Conservation (phyloP, 2,888 invertebrate genomes). For the Agonopterix arenella region DNA sequence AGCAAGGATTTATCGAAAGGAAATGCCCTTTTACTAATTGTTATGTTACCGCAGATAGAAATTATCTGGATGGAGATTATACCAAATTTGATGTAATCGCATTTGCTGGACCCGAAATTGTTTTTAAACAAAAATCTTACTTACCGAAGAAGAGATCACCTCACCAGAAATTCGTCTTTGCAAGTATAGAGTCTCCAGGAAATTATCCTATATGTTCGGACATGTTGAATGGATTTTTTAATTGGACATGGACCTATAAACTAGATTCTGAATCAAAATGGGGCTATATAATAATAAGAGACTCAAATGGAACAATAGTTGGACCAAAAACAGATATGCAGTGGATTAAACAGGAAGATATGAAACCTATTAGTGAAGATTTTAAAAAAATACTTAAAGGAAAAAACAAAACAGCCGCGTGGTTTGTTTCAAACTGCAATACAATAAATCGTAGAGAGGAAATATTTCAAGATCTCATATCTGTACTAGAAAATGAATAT, state of each 20-base stretch:
- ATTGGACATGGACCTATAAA: slow-evolving; percentile 62
- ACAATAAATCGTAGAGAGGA: slow-evolving; percentile 23
- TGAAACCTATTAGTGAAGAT: slow-evolving; percentile 30
- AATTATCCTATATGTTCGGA: slow-evolving; percentile 41
- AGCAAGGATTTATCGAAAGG: slow-evolving; percentile 21
- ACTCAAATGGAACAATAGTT: slow-evolving; percentile 29
- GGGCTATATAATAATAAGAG: slow-evolving; percentile 48
- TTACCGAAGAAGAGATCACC: slow-evolving; percentile 34
- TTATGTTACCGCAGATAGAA: slow-evolving; percentile 26
- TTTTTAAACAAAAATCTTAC: slow-evolving; percentile 2
- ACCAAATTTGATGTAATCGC: slow-evolving; percentile 31
- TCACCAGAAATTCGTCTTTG: slow-evolving; percentile 50
- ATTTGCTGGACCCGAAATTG: slow-evolving; percentile 24
- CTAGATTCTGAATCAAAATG: slow-evolving; percentile 47
- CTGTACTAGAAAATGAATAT: slow-evolving; percentile 14
- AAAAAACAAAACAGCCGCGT: slow-evolving; percentile 40
- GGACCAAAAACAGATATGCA: slow-evolving; percentile 45
- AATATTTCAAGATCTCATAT: slow-evolving; percentile 18
- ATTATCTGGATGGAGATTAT: slow-evolving; percentile 12
- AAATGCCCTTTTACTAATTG: slow-evolving; percentile 32
- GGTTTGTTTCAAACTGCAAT: slow-evolving; percentile 38
- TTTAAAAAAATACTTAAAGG: background rate
- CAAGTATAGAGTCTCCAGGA: slow-evolving; percentile 45
- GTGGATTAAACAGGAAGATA: slow-evolving; percentile 37
- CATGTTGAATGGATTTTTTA: slow-evolving; percentile 41